phyloP scores from a whole-genome alignment of 2,113 vertebrate species.

The Corvus cornix region DNA sequence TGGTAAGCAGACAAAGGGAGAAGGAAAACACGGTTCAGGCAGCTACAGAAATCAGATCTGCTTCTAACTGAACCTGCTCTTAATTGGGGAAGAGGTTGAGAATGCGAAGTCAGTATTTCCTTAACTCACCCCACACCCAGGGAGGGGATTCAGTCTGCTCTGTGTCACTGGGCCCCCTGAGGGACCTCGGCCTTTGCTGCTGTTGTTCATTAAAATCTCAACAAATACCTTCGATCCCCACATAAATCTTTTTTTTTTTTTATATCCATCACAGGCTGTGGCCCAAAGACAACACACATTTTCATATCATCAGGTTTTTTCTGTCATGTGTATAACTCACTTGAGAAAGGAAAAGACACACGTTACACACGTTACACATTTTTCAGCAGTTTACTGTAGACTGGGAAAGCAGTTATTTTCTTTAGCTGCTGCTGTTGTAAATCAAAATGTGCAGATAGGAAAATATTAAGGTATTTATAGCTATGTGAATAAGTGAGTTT shows the following conservation, averaged over 20 bases:
- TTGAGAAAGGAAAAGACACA: background rate
- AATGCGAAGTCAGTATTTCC: background rate
- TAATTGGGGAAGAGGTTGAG: background rate
- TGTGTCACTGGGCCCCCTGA: background rate
- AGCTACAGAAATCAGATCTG: background rate
- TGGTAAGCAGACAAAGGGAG: background rate
- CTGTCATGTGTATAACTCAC: background rate
- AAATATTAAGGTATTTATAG: conserved; percentile 39
- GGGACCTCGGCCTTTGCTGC: background rate
- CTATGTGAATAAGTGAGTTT: background rate
- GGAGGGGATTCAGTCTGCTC: background rate
- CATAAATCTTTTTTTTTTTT: background rate
- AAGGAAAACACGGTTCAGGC: background rate
- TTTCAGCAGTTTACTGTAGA: background rate
- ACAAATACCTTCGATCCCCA: background rate
- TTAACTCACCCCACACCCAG: background rate
- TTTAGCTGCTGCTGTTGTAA: conserved; percentile 26
- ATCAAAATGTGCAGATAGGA: conserved; percentile 2
- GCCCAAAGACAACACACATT: background rate
- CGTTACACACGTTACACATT: background rate
- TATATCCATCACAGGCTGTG: background rate
- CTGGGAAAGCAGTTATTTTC: conserved; percentile 17
- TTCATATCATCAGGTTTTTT: background rate
- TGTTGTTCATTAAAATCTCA: background rate
- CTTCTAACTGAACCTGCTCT: background rate